Percentiles rank a stretch among this genome's conserved stretches.
phyloP scores from a whole-genome alignment of 2,113 vertebrate species.

The Colossoma macropomum region DNA sequence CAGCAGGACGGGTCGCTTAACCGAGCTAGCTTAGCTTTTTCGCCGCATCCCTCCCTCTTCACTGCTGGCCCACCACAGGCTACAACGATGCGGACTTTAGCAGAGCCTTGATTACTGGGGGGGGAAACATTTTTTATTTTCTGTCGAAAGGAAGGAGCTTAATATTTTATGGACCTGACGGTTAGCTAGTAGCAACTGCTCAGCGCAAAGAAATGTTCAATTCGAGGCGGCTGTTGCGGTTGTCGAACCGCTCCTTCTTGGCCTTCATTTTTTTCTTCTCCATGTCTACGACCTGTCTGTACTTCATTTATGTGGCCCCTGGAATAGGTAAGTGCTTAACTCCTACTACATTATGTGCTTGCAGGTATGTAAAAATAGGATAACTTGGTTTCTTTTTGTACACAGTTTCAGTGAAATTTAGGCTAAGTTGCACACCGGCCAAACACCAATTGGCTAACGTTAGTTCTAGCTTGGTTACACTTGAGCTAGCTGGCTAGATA shows the following conservation, averaged over 20 bases:
- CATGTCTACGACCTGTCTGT: slow-evolving; percentile 93
- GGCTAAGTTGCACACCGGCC: background rate
- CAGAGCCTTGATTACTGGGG: slow-evolving; percentile 46
- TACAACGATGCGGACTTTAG: slow-evolving; percentile 58
- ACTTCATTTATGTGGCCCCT: slow-evolving; percentile 95
- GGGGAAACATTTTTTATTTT: background rate
- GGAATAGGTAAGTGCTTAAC: slow-evolving; percentile 86
- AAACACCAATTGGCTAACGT: background rate
- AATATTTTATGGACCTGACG: slow-evolving; percentile 73
- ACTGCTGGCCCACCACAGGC: slow-evolving; percentile 8
- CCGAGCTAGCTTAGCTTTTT: slow-evolving; percentile 44
- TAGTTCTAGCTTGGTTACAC: background rate
- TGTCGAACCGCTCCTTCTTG: slow-evolving; percentile 92
- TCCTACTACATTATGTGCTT: background rate
- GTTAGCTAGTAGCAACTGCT: slow-evolving; percentile 59
- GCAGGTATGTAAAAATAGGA: too few species aligned
- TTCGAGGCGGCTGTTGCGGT: slow-evolving; percentile 85
- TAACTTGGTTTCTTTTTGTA: background rate
- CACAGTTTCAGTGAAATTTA: background rate
- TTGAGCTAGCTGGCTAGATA: slow-evolving; percentile 13
- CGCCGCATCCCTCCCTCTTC: slow-evolving; percentile 49
- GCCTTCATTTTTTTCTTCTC: slow-evolving; percentile 96
- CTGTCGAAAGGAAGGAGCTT: background rate
- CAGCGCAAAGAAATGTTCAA: slow-evolving; percentile 77
- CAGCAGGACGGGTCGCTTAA: slow-evolving; percentile 56